Base-by-base conservation (phyloP, 2,113 vertebrate species). In the Petrocephalus microphthalmus region DNA sequence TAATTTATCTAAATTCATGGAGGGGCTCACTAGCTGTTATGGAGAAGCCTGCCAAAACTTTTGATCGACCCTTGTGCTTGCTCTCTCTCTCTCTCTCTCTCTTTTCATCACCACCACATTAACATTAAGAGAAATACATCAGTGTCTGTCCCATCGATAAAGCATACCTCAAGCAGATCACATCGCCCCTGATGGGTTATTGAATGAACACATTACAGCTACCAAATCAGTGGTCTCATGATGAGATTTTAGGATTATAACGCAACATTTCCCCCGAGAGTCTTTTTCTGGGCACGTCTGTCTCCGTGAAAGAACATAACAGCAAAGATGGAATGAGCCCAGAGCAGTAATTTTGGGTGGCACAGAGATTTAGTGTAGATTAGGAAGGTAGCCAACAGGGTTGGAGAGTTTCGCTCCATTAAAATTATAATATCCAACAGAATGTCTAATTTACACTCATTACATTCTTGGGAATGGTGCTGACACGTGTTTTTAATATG, bases 321-420 rank as follows among this genome's bases (percentile, higher is more conserved):
- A 89, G 91, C 89, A 85, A n/a, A 51, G 22, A 71, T 45, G 17
- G 45, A 49, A 81, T 19, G 5, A 91, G 87, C 89, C 87, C 87
- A 93, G 92, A 91, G 91, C 89, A 85, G 90, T 88, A 88, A 90
- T 88, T 88, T 85, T 88, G 60, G 92, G 82, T 87, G 78, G 74
- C 87, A 88, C 11, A 89, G 88, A 93, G 90, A 91, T 93, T 92
- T 89, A 87, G 47, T 37, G 86, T 89, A 92, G 92, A 94, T 95
- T 94, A 94, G 93, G 92, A 88, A 1, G 54, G 88, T 90, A 91
- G 91, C 94, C 92, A 93, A 93, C 87, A 92, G 94, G 93, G 93
- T 93, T 93, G 92, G 90, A 90, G 90, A 85, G 86, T 57, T 92
- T 90, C 91, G 90, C 91, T 89, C 92, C 91, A 89, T 92, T 88